Base-by-base conservation (phyloP, 2,797 vertebrate species). In the Echiichthys vipera region DNA sequence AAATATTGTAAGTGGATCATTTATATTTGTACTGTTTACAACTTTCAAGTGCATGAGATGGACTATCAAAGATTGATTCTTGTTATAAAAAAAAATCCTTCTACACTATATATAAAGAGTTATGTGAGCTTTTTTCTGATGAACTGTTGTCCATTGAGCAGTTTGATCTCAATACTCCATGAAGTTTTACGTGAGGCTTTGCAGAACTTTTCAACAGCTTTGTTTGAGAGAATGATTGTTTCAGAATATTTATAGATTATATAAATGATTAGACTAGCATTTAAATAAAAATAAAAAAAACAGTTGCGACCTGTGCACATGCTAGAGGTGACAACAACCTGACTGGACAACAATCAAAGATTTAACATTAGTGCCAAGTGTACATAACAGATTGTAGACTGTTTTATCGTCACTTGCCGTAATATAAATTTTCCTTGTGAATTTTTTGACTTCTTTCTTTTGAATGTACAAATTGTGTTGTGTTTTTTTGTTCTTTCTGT, bases 1-100 rank as follows among this genome's bases (percentile, higher is more conserved):
- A 92, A 89, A 93, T 89, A 90, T 93, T 91, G 89, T 93, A 88
- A 88, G 91, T 94, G 88, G 86, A 88, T 91, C 81, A 89, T 93
- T 92, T 94, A 92, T 93, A 94, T 95, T 94, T 94, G 91, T 95
- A 93, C 90, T 91, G 93, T 92, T 94, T 90, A 91, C 85, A 92
- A 87, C 83, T 92, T 93, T 89, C 77, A 93, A 91, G 74, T 94
- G 94, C 93, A 95, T 95, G 94, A 91, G 74, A 88, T 88, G 89
- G 88, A 93, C 85, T 88, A 88, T 83, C 76, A 79, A 74, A 85
- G 82, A 88, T 83, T 65, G 74, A 84, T 84, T 88, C 62, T 84
- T 87, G 79, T 89, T 71, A 78, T 78, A 71, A 84, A 80, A 84
- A 84, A 59, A 81, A 78, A 70, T 64, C 73, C 55, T 83, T 86